Conservation (phyloP, 2,113 vertebrate species). For the Peromyscus polionotus region DNA sequence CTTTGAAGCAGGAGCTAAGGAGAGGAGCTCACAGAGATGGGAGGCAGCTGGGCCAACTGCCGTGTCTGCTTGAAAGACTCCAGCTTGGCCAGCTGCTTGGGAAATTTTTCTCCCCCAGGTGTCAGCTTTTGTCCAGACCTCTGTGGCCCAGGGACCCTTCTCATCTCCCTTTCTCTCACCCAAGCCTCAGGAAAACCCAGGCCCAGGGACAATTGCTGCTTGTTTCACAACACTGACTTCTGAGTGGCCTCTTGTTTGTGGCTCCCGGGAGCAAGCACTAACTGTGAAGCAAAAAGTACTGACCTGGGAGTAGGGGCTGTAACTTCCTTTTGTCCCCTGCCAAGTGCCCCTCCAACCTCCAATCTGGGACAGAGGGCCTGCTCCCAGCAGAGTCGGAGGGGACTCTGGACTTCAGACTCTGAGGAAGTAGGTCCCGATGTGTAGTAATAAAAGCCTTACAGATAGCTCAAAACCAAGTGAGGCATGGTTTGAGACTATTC, state of each 20-base stretch:
- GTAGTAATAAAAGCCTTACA: not conserved
- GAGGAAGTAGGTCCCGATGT: not conserved
- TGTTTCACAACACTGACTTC: constrained; percentile 69
- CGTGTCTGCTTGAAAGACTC: not conserved
- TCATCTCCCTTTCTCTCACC: constrained; percentile 58
- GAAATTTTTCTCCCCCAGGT: constrained; percentile 74
- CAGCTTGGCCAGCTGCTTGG: constrained; percentile 55
- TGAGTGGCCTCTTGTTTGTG: constrained; percentile 78
- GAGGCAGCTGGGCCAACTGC: not conserved
- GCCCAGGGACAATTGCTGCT: constrained; percentile 71
- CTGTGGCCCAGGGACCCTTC: not conserved
- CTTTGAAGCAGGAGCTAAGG: not conserved
- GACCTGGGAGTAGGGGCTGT: constrained; percentile 15
- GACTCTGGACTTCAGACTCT: constrained; percentile 10
- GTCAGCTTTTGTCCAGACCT: constrained; percentile 66
- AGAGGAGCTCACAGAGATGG: not conserved
- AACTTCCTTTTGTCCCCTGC: constrained; percentile 72
- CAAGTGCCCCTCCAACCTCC: constrained; percentile 75
- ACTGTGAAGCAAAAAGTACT: constrained; percentile 50
- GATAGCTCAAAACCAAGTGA: not conserved
- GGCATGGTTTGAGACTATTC: not conserved
- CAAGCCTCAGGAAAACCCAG: constrained; percentile 30
- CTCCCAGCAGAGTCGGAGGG: not conserved
- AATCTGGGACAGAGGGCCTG: constrained; percentile 68
- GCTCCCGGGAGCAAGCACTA: constrained; percentile 60